These are phyloP conservation scores for Palaemon carinicauda DNA, from an alignment of 1,140 invertebrate species.

Conservation along the genomic window DNA sequence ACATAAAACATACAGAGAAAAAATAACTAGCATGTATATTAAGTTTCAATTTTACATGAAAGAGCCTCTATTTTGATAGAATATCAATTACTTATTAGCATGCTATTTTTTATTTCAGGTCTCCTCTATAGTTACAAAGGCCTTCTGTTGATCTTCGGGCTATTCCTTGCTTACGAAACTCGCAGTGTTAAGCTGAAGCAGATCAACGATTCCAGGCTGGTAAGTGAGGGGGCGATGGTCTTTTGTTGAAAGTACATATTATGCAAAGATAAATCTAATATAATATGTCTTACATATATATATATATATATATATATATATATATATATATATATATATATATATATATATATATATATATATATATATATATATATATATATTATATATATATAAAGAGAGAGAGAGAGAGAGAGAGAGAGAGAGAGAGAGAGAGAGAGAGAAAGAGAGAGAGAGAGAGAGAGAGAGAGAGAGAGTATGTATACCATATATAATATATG, in stretches of 20 bases:
- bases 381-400: no score
- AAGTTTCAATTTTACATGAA: neutral
- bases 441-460: no score
- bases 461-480: no score
- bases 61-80: neutral
- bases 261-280: no score
- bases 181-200: conserved; percentile 86
- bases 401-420: no score
- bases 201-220: conserved; percentile 90
- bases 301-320: no score
- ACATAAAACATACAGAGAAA: neutral
- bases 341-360: no score
- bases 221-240: neutral
- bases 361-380: no score
- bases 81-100: no score
- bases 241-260: neutral
- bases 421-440: no score
- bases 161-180: conserved; percentile 98
- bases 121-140: conserved; percentile 97
- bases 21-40: neutral
- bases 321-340: neutral
- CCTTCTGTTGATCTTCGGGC: conserved; percentile 92
- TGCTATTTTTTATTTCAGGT: conserved; percentile 71
- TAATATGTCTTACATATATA: no score
- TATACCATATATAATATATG: no score